Evolutionary conservation across 1,140 invertebrate genomes (phyloP), one percentile per base, ranked within the genome.

Genomic region (Rhopalosiphum maidis): DNA sequence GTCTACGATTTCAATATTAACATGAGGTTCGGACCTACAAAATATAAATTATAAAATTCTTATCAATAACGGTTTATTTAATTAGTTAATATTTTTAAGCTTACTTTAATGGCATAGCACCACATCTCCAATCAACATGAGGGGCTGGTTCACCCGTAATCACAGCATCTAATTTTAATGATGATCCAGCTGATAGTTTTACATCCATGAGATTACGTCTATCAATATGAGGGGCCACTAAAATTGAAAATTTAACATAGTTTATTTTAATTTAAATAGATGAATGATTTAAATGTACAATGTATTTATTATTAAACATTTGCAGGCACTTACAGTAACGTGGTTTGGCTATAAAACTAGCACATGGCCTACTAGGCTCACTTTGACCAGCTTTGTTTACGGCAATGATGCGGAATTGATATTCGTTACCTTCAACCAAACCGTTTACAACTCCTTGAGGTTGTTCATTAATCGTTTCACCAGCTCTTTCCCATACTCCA

Each of bases 381-480:
- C 98, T 98, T 95, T 97, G 97, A 3, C 99, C 99, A 93, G 98
- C 98, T 95, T 99, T 99, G 95, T 99, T 99, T 46, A 99, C 96
- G 55, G 99, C 99, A 94, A 98, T 98, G 7, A 99, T 98, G n/a
- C 99, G 97, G 97, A 99, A 99, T 95, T 99, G 98, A 95, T 99
- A 99, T 95, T 99, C 98, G 95, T 99, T 98, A 86, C 99, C 99
- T 96, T 99, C 99, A 94, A 99, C 98, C 8, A 99, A 95, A 93
- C 98, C 98, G 94, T 97, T 97, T 6, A 99, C 97, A 83, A 96
- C 96, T 68, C 96, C 98, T 94, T 97, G 96, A 1, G 97, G 97
- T 30, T 96, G 96, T 9, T 97, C 96, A 41, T 96, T 96, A 94
- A 97, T 97, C 0, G 97, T 98, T 95, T 99, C 98, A 43, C 97